Evolutionary conservation across 1,140 invertebrate species (phyloP).

Genomic region (Centruroides sculpturatus): DNA sequence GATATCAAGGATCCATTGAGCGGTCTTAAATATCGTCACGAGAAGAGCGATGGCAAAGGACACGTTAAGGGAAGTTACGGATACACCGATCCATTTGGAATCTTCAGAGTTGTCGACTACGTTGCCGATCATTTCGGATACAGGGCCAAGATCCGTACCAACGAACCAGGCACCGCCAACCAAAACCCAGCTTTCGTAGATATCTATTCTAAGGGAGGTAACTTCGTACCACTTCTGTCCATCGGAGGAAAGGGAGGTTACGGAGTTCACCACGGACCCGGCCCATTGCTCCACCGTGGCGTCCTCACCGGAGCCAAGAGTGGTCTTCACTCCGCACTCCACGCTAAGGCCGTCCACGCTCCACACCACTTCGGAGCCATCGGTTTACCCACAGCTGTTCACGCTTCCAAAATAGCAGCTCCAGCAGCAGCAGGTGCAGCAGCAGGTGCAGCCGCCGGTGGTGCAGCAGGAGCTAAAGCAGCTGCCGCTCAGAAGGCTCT

Average conservation of each 20-base stretch:
- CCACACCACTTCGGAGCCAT: too few species aligned
- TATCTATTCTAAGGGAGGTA: slow-evolving; percentile 3
- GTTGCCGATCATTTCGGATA: slow-evolving; percentile 65
- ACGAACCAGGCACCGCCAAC: slow-evolving; percentile 15
- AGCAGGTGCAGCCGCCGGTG: neutral
- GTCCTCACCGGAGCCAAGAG: too few species aligned
- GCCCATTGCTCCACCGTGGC: too few species aligned
- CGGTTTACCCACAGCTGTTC: neutral
- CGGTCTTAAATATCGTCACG: slow-evolving; percentile 24
- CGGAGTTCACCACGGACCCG: too few species aligned
- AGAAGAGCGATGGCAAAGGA: slow-evolving; percentile 60
- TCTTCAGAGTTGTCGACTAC: slow-evolving; percentile 71
- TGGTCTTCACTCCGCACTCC: too few species aligned
- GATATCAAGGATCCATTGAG: slow-evolving; percentile 12
- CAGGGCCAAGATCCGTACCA: slow-evolving; percentile 16
- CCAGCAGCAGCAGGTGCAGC: neutral
- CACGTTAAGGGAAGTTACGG: slow-evolving; percentile 75
- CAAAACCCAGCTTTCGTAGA: slow-evolving; percentile 13
- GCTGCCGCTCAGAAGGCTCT: neutral
- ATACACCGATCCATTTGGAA: slow-evolving; percentile 60
- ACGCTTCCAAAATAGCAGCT: neutral
- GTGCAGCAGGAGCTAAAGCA: neutral
- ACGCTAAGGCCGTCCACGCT: too few species aligned
- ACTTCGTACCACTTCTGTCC: too few species aligned
- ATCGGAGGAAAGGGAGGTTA: too few species aligned